A percentile compares a stretch with the other conserved stretches of the same genome.
Conservation (phyloP, 37 sponge, comb jelly and placozoan species). For the Mnemiopsis leidyi region DNA sequence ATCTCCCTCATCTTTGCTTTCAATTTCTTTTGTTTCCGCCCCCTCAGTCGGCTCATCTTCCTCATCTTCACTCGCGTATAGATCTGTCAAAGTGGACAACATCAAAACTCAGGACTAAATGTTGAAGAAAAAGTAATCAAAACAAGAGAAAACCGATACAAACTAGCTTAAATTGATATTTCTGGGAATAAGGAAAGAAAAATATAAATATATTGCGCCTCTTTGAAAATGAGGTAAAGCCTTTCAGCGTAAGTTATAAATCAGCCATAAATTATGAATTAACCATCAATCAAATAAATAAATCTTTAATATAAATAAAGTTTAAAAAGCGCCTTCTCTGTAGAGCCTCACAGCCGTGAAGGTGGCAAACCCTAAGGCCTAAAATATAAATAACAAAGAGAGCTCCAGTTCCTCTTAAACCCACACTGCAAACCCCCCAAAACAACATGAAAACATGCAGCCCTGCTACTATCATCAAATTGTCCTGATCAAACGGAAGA, state of each 20-base stretch:
- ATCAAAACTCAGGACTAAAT: neutral
- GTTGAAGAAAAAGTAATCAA: neutral
- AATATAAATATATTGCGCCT: neutral
- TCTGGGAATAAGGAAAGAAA: neutral
- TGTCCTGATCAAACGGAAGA: neutral
- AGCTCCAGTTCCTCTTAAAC: neutral
- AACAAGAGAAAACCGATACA: neutral
- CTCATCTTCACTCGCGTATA: slow-evolving; percentile 34
- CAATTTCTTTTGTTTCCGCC: neutral
- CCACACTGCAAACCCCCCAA: neutral
- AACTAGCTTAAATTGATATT: neutral
- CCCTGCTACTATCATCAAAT: neutral
- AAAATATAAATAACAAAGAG: neutral
- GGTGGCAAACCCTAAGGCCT: neutral
- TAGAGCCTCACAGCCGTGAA: neutral
- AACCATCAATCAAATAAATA: neutral
- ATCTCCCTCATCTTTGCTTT: neutral
- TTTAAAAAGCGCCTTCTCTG: neutral
- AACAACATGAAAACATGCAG: neutral
- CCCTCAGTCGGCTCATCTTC: slow-evolving; percentile 15
- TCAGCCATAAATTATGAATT: too few species aligned
- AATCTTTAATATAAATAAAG: neutral
- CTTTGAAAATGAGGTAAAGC: neutral
- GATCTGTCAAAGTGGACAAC: neutral
- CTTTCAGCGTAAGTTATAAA: neutral